Base-by-base conservation (phyloP, 2,888 invertebrate genomes). In the Patella pellucida region DNA sequence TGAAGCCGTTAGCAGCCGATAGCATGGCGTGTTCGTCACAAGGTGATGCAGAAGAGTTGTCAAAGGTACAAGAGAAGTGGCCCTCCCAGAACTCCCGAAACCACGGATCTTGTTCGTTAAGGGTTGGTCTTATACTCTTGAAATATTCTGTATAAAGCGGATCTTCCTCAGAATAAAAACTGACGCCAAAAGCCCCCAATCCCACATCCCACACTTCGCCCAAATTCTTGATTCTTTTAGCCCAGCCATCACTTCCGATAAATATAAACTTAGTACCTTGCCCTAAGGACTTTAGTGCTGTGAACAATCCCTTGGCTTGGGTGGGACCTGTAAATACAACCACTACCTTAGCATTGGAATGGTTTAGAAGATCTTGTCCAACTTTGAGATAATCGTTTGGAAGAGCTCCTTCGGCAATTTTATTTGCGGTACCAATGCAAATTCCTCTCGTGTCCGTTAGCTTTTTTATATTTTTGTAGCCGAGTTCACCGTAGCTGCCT, bases 401-500 rank as follows among this genome's bases (percentile, higher is more conserved):
- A 0, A n/a, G 52, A 3, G 54, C 56, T 2, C 73, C 71, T 12
- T 51, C 27, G n/a, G 56, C 67, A 27, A 78, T 69, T n/a, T 82
- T 74, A 9, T 75, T 73, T 3, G 77, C 68, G 9, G 78, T 76
- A 12, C 83, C 86, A 12, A 86, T 78, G 68, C 87, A 87, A 41
- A 86, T 78, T 1, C 79, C 79, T 23, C 74, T 41, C 1, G 73
- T 27, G 7, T 74, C 16, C 3, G 83, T 80, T 5, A 79, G n/a
- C 14, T 67, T 19, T 31, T 76, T 72, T 5, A 87, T 75, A n/a
- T 76, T 73, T 19, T 81, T 78, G 52, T 79, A 80, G 1, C 82
- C 85, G 11, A 76, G 76, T 69, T 82, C 83, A 11, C 87, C 87
- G 69, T 87, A 87, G 62, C 83, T 80, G 15, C 95, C 95, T 86